phyloP scores from a whole-genome alignment of 1,140 invertebrate species.

The Cydia amplana region DNA sequence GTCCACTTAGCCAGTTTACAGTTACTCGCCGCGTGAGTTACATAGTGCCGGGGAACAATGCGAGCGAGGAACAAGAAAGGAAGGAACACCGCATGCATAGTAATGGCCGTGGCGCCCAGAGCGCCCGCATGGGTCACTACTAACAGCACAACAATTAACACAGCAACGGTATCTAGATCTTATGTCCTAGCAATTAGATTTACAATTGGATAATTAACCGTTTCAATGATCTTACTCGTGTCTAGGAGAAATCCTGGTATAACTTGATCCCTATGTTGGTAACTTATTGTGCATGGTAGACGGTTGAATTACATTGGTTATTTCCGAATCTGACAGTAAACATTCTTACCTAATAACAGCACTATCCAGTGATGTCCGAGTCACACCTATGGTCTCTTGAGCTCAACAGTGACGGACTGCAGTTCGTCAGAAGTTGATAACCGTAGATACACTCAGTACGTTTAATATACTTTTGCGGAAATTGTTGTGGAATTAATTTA shows the following conservation, averaged over 20 bases:
- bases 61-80: conserved; percentile 73
- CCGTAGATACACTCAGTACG: not conserved
- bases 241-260: conserved; percentile 40
- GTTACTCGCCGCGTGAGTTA: conserved; percentile 56
- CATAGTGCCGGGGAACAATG: conserved; percentile 61
- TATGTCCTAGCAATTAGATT: too few relatives aligned
- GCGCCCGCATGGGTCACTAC: conserved; percentile 40
- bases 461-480: too few relatives aligned
- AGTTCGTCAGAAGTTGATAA: conserved; percentile 36
- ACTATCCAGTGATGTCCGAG: not conserved
- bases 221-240: conserved; percentile 35
- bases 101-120: conserved; percentile 56
- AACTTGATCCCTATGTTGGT: not conserved
- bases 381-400: not conserved
- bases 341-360: not conserved
- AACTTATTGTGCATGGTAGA: not conserved
- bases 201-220: too few relatives aligned
- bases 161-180: too few relatives aligned
- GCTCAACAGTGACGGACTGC: not conserved
- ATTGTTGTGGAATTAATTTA: not conserved
- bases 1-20: conserved; percentile 70
- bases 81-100: conserved; percentile 68
- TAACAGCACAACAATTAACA: too few relatives aligned
- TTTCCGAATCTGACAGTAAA: not conserved
- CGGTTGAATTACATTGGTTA: not conserved